Percentiles rank a stretch among this genome's conserved stretches.
Conservation (phyloP, 2,888 invertebrate genomes). For the Drosophila antonietae region DNA sequence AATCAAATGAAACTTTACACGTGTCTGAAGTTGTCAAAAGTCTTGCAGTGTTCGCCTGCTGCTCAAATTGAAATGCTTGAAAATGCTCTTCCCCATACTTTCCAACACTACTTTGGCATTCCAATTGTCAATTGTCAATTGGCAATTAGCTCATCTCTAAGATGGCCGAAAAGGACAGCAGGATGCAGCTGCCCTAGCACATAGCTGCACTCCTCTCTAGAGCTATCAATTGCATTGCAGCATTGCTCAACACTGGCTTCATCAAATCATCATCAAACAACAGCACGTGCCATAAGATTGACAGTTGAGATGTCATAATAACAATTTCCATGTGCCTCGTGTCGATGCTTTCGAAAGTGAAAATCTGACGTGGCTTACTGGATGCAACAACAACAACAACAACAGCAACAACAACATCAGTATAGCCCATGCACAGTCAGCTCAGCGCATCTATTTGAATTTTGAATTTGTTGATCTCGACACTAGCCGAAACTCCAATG, state of each 20-base stretch:
- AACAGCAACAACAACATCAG: neutral
- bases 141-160: neutral
- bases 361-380: slow-evolving; percentile 35
- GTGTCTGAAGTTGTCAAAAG: fast-evolving
- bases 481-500: slow-evolving; percentile 12
- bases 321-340: slow-evolving; percentile 24
- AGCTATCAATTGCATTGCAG: neutral
- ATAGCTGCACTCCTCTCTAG: neutral
- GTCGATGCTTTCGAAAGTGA: slow-evolving; percentile 39
- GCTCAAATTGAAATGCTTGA: too few relatives aligned
- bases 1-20: neutral
- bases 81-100: neutral
- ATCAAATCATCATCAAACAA: neutral
- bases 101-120: neutral
- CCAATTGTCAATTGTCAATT: neutral
- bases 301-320: slow-evolving; percentile 32
- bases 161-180: neutral
- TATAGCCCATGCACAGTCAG: slow-evolving; percentile 3
- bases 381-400: slow-evolving; percentile 7
- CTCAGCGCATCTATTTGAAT: slow-evolving; percentile 15
- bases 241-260: slow-evolving; percentile 13
- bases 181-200: neutral
- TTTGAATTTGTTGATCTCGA: slow-evolving; percentile 5
- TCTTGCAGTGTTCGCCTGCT: neutral
- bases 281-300: slow-evolving; percentile 22